phyloP scores from a whole-genome alignment of 2,113 vertebrate species.

The Boulengeromyrus knoepffleri region DNA sequence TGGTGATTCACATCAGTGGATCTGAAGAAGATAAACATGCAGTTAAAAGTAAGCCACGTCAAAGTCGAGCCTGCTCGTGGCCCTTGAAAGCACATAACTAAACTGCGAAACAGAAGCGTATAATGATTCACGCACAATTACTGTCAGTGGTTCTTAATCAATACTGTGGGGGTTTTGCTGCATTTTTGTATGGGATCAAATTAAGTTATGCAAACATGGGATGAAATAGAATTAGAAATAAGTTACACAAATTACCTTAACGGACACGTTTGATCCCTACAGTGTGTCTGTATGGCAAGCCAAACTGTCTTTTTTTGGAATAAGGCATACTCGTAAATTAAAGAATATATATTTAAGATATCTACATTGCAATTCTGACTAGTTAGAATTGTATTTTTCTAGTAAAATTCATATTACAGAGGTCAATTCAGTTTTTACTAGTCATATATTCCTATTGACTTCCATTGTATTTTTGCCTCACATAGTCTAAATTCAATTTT shows the following conservation, averaged over 20 bases:
- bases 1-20: background rate
- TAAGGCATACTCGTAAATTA: no score
- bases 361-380: no score
- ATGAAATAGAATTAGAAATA: background rate
- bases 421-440: no score
- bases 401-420: no score
- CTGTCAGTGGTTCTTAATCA: background rate
- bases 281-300: background rate
- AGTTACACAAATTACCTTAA: background rate
- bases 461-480: no score
- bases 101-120: background rate
- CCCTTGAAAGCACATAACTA: background rate
- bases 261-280: background rate
- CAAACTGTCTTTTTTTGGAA: no score
- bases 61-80: background rate
- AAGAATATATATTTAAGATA: no score
- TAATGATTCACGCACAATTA: background rate
- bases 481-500: no score
- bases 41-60: background rate
- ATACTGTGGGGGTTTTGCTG: background rate
- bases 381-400: no score
- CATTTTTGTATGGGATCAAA: background rate
- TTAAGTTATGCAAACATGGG: background rate
- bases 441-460: no score
- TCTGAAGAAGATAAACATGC: slow-evolving; percentile 23